Evolutionary conservation across 2,113 vertebrate genomes (phyloP).

Genomic region (Myotis davidii): DNA sequence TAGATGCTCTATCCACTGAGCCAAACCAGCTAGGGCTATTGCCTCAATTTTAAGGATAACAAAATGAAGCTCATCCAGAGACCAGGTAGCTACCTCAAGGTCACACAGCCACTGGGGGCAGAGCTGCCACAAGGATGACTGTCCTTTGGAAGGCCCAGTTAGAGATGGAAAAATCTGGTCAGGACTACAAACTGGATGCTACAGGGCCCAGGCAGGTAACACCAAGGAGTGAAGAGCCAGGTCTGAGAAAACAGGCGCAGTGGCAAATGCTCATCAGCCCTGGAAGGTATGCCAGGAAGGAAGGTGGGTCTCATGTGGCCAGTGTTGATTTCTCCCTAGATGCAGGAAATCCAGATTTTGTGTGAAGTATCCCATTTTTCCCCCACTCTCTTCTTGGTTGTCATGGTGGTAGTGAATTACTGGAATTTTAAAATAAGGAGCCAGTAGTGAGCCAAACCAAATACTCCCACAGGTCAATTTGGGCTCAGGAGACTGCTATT

Average conservation of each 20-base stretch:
- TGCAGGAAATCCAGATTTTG: neutral
- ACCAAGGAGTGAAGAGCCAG: neutral
- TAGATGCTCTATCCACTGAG: too few species aligned
- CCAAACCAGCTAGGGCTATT: neutral
- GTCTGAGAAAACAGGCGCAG: neutral
- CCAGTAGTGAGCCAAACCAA: neutral
- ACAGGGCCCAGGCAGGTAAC: neutral
- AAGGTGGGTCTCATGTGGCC: neutral
- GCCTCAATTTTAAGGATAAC: constrained; percentile 5
- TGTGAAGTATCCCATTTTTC: neutral
- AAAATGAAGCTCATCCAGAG: too few species aligned
- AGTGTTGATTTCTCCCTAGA: neutral
- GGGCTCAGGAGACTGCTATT: neutral
- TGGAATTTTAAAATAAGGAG: neutral
- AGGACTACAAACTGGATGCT: neutral
- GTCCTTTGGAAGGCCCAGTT: neutral
- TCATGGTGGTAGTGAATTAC: too few species aligned
- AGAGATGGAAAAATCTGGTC: neutral
- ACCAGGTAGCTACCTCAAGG: neutral
- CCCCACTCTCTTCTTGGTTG: too few species aligned
- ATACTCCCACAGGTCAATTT: neutral
- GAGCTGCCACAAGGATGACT: neutral
- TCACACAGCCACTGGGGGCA: neutral
- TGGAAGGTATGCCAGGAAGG: neutral
- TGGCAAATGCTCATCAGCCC: neutral